Percentiles rank a stretch among this genome's conserved stretches.
These are phyloP conservation scores for Tuta absoluta DNA, from an alignment of 2,888 invertebrate genomes.

Conservation along the genomic window DNA sequence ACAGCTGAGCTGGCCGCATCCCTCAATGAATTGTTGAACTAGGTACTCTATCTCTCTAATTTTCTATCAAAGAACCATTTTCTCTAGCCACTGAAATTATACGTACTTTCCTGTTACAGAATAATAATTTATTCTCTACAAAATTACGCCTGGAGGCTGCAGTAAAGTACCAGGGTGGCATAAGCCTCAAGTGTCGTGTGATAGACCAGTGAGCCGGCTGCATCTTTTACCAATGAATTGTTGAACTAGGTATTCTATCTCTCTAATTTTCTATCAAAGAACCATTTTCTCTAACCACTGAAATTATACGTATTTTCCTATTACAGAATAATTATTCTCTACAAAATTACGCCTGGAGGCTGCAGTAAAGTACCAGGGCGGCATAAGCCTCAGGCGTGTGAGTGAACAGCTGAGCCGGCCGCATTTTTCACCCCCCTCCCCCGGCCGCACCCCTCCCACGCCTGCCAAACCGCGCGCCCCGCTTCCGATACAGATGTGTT, in stretches of 20 bases:
- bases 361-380: constrained; percentile 15
- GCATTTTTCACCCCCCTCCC: constrained; percentile 23
- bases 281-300: too few relatives aligned
- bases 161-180: constrained; percentile 19
- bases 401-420: constrained; percentile 24
- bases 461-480: constrained; percentile 16
- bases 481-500: constrained; percentile 21
- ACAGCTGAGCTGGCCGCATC: constrained; percentile 20
- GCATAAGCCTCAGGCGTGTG: constrained; percentile 21
- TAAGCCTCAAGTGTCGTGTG: constrained; percentile 20
- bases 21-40: background rate
- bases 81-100: too few relatives aligned
- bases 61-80: background rate
- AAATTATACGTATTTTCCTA: too few relatives aligned
- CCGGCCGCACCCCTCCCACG: constrained; percentile 7
- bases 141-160: background rate
- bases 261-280: background rate
- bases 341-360: background rate
- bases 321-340: constrained; percentile 2
- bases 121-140: constrained; percentile 1
- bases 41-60: background rate
- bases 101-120: background rate
- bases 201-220: constrained; percentile 21
- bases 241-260: background rate
- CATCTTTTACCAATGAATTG: background rate